Percentiles rank a stretch among this genome's conserved stretches.
Evolutionary conservation across 2,797 vertebrate genomes (phyloP).

Genomic region (Parauchenoglanis punctatus): DNA sequence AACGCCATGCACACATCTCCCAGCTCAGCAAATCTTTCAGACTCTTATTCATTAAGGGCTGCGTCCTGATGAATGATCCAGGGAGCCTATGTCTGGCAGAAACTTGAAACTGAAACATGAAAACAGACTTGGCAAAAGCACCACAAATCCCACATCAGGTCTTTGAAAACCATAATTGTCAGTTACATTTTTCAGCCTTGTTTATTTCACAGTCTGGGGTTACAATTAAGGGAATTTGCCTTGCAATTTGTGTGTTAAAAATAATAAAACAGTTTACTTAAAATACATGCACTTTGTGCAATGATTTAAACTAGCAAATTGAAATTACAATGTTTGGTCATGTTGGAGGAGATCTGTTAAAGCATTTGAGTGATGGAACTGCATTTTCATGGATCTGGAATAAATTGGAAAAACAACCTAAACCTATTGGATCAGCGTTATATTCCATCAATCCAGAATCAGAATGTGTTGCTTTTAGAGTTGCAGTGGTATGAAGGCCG

Average conservation of each 20-base stretch:
- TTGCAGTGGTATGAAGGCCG: not conserved
- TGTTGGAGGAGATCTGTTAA: slow-evolving; percentile 66
- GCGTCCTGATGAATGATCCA: slow-evolving; percentile 77
- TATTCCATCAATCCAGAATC: slow-evolving; percentile 27
- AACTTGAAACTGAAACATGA: slow-evolving; percentile 79
- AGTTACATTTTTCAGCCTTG: slow-evolving; percentile 79
- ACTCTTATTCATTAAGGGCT: slow-evolving; percentile 74
- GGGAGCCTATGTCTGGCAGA: slow-evolving; percentile 74
- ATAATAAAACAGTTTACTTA: slow-evolving; percentile 81
- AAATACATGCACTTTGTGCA: slow-evolving; percentile 66
- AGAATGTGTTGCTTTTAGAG: not conserved
- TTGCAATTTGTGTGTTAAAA: slow-evolving; percentile 86
- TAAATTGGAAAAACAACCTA: slow-evolving; percentile 55
- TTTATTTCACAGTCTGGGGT: slow-evolving; percentile 83
- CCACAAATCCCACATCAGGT: slow-evolving; percentile 82
- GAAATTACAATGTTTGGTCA: slow-evolving; percentile 77
- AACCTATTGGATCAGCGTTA: slow-evolving; percentile 2
- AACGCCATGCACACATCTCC: slow-evolving; percentile 61
- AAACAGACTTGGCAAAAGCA: slow-evolving; percentile 78
- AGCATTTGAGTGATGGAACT: slow-evolving; percentile 67
- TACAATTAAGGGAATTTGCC: slow-evolving; percentile 83
- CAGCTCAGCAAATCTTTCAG: slow-evolving; percentile 62
- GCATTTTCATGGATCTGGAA: slow-evolving; percentile 68
- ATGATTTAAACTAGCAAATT: slow-evolving; percentile 71
- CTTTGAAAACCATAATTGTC: slow-evolving; percentile 80